phyloP scores from a whole-genome alignment of 2,113 vertebrate species.

The Gobius niger region DNA sequence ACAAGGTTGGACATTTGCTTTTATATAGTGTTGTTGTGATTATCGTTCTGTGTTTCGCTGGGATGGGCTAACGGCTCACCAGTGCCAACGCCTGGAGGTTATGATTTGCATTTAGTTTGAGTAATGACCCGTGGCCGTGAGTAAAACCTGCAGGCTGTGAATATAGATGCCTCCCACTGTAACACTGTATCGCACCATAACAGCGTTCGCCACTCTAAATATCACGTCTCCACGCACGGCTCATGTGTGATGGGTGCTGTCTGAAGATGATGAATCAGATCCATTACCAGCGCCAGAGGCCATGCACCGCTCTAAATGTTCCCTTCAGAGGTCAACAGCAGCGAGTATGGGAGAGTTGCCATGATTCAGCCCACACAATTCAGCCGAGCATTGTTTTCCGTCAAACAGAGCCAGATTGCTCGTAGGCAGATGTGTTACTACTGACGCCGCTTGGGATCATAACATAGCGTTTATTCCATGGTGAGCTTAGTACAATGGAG shows the following conservation, averaged over 20 bases:
- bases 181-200: not conserved
- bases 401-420: not conserved
- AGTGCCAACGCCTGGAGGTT: not conserved
- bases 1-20: not conserved
- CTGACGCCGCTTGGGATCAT: not conserved
- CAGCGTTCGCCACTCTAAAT: not conserved
- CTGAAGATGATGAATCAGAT: constrained; percentile 11
- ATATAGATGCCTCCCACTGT: not conserved
- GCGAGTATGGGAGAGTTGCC: not conserved
- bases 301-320: not conserved
- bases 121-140: not conserved
- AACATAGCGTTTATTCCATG: not conserved
- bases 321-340: constrained; percentile 6
- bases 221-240: not conserved
- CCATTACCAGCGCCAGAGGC: constrained; percentile 4
- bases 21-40: not conserved
- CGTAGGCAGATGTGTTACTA: constrained; percentile 9
- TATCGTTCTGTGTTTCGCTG: not conserved
- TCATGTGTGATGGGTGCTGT: constrained; percentile 1
- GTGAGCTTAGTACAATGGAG: too few relatives aligned
- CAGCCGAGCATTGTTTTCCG: not conserved
- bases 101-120: constrained; percentile 7
- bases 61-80: not conserved
- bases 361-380: not conserved
- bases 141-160: constrained; percentile 2